Percentiles rank a stretch among this genome's conserved stretches.
These are phyloP conservation scores for Mallateleia sp. DNA, from an alignment of 2,888 invertebrate species.

Conservation along the genomic window DNA sequence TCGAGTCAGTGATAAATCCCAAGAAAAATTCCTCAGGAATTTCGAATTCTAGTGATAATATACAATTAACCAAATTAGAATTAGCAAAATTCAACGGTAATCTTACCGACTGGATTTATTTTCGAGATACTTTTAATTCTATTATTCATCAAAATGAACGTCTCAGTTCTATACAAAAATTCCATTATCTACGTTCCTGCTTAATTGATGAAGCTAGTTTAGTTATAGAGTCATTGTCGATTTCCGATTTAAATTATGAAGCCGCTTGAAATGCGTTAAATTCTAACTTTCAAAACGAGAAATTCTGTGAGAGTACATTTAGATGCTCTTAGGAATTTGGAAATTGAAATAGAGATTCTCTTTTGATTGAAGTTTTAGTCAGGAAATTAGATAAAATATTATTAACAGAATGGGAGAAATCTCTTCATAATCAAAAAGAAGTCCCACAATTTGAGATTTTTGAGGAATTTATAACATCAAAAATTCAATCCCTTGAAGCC, in stretches of 20 bases:
- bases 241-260: constrained; percentile 19
- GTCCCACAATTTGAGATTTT: not conserved
- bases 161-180: constrained; percentile 18
- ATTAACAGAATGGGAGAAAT: constrained; percentile 2
- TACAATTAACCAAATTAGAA: too few species aligned
- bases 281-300: constrained; percentile 7
- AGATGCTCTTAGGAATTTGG: not conserved
- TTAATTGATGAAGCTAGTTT: constrained; percentile 20
- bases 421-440: not conserved
- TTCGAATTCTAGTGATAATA: too few species aligned
- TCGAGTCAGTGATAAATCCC: too few species aligned
- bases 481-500: too few species aligned
- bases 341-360: constrained; percentile 8
- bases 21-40: too few species aligned
- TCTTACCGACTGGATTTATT: too few species aligned
- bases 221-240: not conserved
- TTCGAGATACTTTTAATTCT: too few species aligned
- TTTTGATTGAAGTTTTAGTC: not conserved
- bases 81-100: too few species aligned
- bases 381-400: not conserved
- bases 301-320: not conserved
- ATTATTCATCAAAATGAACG: too few species aligned
- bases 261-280: not conserved
- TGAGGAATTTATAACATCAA: not conserved
- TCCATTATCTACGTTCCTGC: constrained; percentile 19